Evolutionary conservation across 2,797 vertebrate genomes (phyloP).

Genomic region (Lacerta agilis): DNA sequence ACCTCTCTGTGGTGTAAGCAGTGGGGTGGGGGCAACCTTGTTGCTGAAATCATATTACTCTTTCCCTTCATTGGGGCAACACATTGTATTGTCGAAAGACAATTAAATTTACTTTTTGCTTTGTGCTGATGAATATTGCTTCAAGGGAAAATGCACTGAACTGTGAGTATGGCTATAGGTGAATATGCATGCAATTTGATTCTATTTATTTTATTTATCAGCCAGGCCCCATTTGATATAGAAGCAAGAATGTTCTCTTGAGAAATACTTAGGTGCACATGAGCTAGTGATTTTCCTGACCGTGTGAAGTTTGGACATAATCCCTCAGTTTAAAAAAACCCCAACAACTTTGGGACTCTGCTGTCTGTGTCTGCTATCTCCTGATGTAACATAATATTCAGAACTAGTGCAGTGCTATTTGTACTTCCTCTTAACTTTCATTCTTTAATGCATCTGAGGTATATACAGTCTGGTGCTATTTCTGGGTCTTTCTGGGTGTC

Average conservation of each 20-base stretch:
- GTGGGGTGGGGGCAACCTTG: neutral
- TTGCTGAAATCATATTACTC: slow-evolving; percentile 3
- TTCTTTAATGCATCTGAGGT: neutral
- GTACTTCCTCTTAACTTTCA: neutral
- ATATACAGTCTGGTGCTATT: neutral
- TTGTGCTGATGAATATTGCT: slow-evolving; percentile 31
- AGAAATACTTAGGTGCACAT: neutral
- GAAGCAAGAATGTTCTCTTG: slow-evolving; percentile 4
- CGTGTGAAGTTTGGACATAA: neutral
- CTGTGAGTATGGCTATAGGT: slow-evolving; percentile 33
- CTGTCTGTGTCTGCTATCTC: neutral
- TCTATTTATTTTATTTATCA: slow-evolving; percentile 9
- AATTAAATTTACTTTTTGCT: slow-evolving; percentile 26
- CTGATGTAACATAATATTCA: neutral
- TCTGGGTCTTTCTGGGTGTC: neutral
- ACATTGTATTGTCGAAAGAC: slow-evolving; percentile 12
- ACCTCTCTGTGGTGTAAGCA: neutral
- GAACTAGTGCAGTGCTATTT: neutral
- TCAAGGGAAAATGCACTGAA: slow-evolving; percentile 31
- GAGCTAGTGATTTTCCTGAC: neutral
- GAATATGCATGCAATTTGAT: slow-evolving; percentile 20
- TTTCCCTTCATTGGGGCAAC: slow-evolving; percentile 1
- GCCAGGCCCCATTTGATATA: neutral
- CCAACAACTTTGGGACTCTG: neutral
- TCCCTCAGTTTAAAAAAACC: neutral